These are phyloP conservation scores for Diplogasteroides magnus DNA, from an alignment of 1,140 invertebrate genomes.

Conservation along the genomic window DNA sequence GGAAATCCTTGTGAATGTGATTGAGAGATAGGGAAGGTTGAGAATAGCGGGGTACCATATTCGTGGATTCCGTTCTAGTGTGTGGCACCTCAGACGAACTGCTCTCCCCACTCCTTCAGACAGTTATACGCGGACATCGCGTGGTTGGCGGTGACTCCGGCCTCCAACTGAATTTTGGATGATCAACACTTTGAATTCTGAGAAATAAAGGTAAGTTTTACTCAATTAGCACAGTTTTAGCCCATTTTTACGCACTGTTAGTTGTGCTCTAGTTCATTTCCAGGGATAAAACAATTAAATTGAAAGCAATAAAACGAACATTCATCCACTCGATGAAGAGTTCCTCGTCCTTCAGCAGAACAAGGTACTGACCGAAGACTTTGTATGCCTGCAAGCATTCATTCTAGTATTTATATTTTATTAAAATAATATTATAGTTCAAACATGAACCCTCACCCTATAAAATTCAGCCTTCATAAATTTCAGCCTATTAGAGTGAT, in stretches of 20 bases:
- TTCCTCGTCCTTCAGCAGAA: conserved; percentile 90
- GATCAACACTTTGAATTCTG: neutral
- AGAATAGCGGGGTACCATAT: neutral
- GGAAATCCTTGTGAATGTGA: too few species aligned
- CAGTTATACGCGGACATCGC: conserved; percentile 86
- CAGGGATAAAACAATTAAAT: too few species aligned
- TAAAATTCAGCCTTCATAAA: too few species aligned
- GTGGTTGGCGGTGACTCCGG: conserved; percentile 83
- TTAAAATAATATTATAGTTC: too few species aligned
- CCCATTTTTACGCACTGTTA: neutral
- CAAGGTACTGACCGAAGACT: conserved; percentile 90
- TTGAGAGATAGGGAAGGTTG: neutral
- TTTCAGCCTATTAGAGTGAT: too few species aligned
- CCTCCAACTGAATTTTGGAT: conserved; percentile 61
- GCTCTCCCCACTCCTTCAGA: conserved; percentile 71
- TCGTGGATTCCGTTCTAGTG: too few species aligned
- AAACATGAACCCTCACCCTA: too few species aligned
- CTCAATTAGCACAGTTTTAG: neutral
- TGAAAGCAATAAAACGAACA: too few species aligned
- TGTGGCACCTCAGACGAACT: conserved; percentile 58
- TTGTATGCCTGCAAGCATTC: conserved; percentile 78
- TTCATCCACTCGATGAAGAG: conserved; percentile 96
- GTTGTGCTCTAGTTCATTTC: neutral
- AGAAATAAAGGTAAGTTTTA: neutral
- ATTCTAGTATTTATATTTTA: neutral